Percentiles rank a stretch among this genome's conserved stretches.
These are phyloP conservation scores for Etheostoma spectabile DNA, from an alignment of 2,113 vertebrate genomes.

Conservation along the genomic window DNA sequence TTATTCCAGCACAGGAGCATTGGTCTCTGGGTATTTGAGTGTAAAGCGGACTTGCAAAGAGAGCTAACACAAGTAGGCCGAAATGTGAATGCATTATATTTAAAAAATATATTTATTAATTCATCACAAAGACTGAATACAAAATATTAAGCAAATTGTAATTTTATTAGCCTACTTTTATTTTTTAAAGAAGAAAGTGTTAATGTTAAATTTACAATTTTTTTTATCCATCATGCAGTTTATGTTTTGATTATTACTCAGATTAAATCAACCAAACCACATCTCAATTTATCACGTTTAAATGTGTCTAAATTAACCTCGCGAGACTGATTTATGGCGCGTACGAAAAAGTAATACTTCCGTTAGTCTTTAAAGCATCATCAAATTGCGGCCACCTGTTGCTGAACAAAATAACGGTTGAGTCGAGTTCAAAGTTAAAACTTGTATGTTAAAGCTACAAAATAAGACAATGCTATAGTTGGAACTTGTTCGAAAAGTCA, in stretches of 20 bases:
- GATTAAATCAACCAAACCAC: neutral
- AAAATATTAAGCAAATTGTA: neutral
- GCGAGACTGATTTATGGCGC: neutral
- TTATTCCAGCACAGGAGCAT: neutral
- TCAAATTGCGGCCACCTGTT: neutral
- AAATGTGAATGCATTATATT: neutral
- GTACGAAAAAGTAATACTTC: neutral
- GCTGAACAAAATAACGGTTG: rapidly evolving
- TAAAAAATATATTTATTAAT: neutral
- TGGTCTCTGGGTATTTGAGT: neutral
- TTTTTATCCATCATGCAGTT: no score
- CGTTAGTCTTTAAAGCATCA: neutral
- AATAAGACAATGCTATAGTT: neutral
- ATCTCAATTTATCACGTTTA: neutral
- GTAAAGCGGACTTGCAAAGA: neutral
- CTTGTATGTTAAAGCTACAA: neutral
- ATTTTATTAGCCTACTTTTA: no score
- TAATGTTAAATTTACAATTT: no score
- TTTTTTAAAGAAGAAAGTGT: no score
- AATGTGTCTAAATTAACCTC: neutral
- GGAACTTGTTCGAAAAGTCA: neutral
- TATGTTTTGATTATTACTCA: no score
- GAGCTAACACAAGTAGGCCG: neutral
- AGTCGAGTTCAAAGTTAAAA: no score
- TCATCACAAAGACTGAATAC: neutral